Evolutionary conservation across 2,113 vertebrate species (phyloP), one percentile per base, ranked within the genome.

Genomic region (Nibea albiflora): DNA sequence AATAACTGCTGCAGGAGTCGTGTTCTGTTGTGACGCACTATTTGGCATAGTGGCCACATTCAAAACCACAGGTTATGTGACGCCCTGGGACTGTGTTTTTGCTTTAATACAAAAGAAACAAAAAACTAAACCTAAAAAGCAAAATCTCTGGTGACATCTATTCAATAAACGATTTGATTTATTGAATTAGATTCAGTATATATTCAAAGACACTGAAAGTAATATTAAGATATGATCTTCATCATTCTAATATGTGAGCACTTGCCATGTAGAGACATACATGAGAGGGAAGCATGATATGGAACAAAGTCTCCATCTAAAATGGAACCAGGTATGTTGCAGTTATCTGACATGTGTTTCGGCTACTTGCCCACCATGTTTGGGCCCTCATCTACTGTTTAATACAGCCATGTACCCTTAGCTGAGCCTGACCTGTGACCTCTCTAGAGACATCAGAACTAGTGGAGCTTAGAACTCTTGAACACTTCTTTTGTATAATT

Each of bases 401-500:
- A 46, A 28, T 10, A 47, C 5, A 20, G 69, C 24, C 47, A 20
- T 50, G n/a, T 19, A 39, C 19, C 19, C 42, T n/a, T 4, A 39
- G 28, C 5, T 35, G 9, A 73, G 46, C 54, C 22, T 50, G 46
- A 61, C 46, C 39, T 71, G 24, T 35, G 42, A 58, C 63, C 63
- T 67, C 61, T 46, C 10, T 9, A 24, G 26, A 35, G 20, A 63
- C 72, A 52, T 19, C 1, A 35, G 16, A 11, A 15, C 15, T 22
- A 47, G 6, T 19, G 35, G 42, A 49, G 54, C 42, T 46, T 28
- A 42, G 20, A 42, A 19, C 31, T 56, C 31, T 20, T 62, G 19
- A 47, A 15, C 17, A n/a, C 31, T 63, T 60, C 16, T 58, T 49
- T 73, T 61, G 17, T 22, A 22, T 62, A 61, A 50, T 62, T 73